phyloP scores from a whole-genome alignment of 2,888 invertebrate species.

The Fragum whitleyi region DNA sequence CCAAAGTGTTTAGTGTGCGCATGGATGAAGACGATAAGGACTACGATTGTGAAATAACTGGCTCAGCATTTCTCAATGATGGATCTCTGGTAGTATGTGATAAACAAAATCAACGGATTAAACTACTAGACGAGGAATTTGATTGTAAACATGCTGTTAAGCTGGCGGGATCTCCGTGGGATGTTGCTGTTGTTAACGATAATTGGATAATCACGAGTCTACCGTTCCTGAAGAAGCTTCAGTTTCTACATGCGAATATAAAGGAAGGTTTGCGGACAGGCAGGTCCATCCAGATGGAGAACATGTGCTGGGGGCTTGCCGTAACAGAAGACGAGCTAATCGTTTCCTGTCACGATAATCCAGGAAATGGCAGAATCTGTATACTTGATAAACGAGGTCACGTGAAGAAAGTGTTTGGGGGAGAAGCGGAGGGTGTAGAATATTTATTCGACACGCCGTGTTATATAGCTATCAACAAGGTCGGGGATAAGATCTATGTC shows the following conservation, averaged over 20 bases:
- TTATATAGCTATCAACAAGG: constrained; percentile 48
- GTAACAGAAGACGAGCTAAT: constrained; percentile 41
- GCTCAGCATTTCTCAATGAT: constrained; percentile 47
- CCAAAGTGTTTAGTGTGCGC: constrained; percentile 49
- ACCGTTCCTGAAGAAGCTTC: constrained; percentile 49
- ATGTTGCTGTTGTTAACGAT: constrained; percentile 47
- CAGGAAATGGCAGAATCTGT: constrained; percentile 52
- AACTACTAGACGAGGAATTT: constrained; percentile 43
- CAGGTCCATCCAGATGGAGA: constrained; percentile 51
- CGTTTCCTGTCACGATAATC: constrained; percentile 54
- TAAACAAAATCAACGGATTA: constrained; percentile 53
- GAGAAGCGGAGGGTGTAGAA: constrained; percentile 38
- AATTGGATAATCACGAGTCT: constrained; percentile 47
- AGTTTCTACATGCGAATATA: constrained; percentile 50
- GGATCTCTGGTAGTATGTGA: constrained; percentile 55
- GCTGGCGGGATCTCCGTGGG: constrained; percentile 50
- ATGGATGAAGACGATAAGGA: constrained; percentile 54
- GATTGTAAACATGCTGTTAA: constrained; percentile 36
- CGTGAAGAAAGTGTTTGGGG: constrained; percentile 50
- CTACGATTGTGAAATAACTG: constrained; percentile 60
- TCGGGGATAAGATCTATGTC: constrained; percentile 45
- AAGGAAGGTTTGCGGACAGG: constrained; percentile 46
- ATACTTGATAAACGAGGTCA: constrained; percentile 57
- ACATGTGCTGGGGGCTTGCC: constrained; percentile 61
- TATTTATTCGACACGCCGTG: constrained; percentile 49